Evolutionary conservation across 2,888 invertebrate genomes (phyloP).

Genomic region (Rhopalosiphum nymphaeae): DNA sequence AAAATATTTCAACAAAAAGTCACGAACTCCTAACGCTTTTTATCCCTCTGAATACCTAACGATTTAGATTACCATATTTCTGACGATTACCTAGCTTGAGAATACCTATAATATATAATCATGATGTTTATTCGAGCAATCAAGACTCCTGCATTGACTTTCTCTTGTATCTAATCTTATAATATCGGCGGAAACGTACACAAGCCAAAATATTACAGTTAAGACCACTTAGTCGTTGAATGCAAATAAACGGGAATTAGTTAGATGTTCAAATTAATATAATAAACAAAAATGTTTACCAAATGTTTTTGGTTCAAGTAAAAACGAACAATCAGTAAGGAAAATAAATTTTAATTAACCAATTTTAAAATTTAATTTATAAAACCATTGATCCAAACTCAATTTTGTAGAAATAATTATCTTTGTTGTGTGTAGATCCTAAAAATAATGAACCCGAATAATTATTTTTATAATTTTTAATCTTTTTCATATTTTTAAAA

Average conservation of each 20-base stretch:
- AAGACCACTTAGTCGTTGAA: neutral
- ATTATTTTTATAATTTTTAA: neutral
- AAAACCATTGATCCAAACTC: too few relatives aligned
- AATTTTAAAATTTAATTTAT: neutral
- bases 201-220: neutral
- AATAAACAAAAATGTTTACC: neutral
- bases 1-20: neutral
- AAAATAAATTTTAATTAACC: neutral
- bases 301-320: neutral
- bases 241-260: neutral
- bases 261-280: neutral
- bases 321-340: neutral
- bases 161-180: neutral
- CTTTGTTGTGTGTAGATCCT: neutral
- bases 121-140: neutral
- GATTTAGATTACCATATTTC: neutral
- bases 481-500: neutral
- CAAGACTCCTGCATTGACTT: neutral
- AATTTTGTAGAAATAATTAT: neutral
- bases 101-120: neutral
- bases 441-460: neutral
- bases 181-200: neutral
- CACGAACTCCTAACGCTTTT: neutral
- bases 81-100: neutral
- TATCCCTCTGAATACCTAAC: neutral